These are phyloP conservation scores for Ctena decussata DNA, from an alignment of 2,888 invertebrate species.

Conservation along the genomic window DNA sequence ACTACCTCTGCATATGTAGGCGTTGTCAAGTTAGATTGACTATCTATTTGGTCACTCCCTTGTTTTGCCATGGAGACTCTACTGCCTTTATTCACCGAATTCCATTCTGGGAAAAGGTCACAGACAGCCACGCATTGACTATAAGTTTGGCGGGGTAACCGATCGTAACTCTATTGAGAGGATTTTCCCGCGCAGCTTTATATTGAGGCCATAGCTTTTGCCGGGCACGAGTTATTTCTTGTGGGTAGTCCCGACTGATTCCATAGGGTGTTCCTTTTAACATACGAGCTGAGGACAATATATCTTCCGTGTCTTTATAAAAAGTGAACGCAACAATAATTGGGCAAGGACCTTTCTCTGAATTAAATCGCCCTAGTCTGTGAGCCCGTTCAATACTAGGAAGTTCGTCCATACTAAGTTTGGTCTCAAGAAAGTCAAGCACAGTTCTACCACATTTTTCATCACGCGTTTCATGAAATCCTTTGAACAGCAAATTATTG, in stretches of 20 bases:
- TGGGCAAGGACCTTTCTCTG: background rate
- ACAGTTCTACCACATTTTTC: background rate
- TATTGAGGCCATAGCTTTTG: background rate
- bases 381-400: background rate
- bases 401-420: background rate
- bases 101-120: background rate
- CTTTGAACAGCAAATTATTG: background rate
- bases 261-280: background rate
- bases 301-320: background rate
- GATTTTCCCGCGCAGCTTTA: background rate
- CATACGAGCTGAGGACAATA: background rate
- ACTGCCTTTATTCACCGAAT: background rate
- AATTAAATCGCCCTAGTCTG: background rate
- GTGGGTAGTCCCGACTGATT: background rate
- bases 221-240: background rate
- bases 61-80: background rate
- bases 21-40: background rate
- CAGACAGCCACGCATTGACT: background rate
- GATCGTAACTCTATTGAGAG: background rate
- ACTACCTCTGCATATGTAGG: background rate
- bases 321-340: background rate
- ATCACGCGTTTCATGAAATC: background rate
- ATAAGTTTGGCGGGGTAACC: background rate
- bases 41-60: background rate
- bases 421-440: background rate